These are phyloP conservation scores for Dendrocincla fuliginosa DNA, from an alignment of 2,797 vertebrate genomes.

Conservation along the genomic window DNA sequence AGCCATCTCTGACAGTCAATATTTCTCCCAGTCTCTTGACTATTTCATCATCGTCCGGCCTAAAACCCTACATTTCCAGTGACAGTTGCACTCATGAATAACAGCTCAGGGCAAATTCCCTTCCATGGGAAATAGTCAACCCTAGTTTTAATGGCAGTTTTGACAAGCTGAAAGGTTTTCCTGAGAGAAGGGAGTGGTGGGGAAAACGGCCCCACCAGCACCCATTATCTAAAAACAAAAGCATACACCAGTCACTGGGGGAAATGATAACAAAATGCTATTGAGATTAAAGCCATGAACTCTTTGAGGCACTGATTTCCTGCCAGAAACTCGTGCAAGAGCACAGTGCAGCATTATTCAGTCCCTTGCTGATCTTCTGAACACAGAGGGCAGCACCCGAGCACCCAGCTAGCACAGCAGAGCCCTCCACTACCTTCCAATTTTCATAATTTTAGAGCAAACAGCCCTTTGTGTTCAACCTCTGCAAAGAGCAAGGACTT, in stretches of 20 bases:
- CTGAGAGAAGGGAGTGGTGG: not conserved
- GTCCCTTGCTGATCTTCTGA: not conserved
- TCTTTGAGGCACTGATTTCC: not conserved
- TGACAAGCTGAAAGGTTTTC: not conserved
- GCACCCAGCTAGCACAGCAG: rapidly evolving
- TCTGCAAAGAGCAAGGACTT: not conserved
- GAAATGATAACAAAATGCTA: not conserved
- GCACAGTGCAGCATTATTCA: not conserved
- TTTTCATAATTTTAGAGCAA: not conserved
- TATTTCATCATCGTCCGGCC: not conserved
- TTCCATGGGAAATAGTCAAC: not conserved
- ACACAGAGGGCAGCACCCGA: rapidly evolving
- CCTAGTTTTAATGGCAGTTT: not conserved
- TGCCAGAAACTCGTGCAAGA: not conserved
- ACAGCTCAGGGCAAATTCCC: not conserved
- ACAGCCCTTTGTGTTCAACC: not conserved
- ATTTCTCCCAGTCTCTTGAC: not conserved
- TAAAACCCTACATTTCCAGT: not conserved
- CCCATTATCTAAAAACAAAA: constrained; percentile 12
- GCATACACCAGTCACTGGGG: not conserved
- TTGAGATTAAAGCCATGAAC: not conserved
- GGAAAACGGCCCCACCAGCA: not conserved
- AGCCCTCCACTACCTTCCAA: not conserved
- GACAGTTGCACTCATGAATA: not conserved
- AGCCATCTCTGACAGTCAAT: not conserved